phyloP scores from a whole-genome alignment of 2,888 invertebrate species.

The Augochlorella aurata region DNA sequence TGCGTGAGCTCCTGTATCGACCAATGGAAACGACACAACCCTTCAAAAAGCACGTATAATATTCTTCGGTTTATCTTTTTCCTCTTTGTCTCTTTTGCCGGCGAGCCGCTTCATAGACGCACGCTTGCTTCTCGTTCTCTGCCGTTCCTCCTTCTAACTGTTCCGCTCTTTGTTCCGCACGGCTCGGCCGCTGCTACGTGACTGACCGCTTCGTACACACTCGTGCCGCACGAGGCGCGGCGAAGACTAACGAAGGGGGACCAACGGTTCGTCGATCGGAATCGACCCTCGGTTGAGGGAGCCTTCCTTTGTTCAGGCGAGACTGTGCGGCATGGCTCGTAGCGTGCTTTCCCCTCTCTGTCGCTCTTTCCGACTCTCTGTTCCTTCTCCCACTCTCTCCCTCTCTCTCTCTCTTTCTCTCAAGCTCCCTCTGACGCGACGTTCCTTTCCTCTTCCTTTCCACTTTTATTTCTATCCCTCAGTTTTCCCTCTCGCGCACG shows the following conservation, averaged over 20 bases:
- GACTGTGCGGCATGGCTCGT: conserved; percentile 66
- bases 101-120: conserved; percentile 46
- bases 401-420: conserved; percentile 11
- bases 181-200: conserved; percentile 74
- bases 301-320: conserved; percentile 71
- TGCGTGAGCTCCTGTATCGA: neutral
- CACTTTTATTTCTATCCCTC: conserved; percentile 49
- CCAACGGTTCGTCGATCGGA: conserved; percentile 75
- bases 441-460: conserved; percentile 10
- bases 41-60: conserved; percentile 18
- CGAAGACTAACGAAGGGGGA: conserved; percentile 70
- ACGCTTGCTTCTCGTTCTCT: conserved; percentile 35
- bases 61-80: neutral
- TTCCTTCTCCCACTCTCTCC: conserved; percentile 29
- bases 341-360: conserved; percentile 45
- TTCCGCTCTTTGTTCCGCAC: conserved; percentile 70
- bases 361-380: conserved; percentile 22
- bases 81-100: conserved; percentile 27
- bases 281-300: conserved; percentile 72
- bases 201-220: conserved; percentile 72
- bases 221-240: conserved; percentile 62
- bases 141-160: conserved; percentile 35
- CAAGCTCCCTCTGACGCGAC: conserved; percentile 14
- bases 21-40: neutral
- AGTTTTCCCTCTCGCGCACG: conserved; percentile 13